Base-by-base conservation (phyloP, 2,888 invertebrate species). In the Cataglyphis livida region DNA sequence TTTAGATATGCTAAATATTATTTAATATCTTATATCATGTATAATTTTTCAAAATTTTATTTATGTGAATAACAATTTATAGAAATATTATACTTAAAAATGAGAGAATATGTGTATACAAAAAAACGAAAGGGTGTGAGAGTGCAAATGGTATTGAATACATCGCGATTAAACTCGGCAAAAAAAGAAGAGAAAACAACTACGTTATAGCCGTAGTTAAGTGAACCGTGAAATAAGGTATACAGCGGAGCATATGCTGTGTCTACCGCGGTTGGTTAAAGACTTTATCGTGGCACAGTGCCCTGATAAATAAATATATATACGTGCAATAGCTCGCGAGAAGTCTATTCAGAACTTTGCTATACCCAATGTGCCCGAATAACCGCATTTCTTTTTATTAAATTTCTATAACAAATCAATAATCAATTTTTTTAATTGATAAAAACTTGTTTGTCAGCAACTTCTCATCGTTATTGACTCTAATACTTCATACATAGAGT, bases 201-300 rank as follows among this genome's bases (percentile, higher is more conserved):
- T 10, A 70, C 15, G 38, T 78, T 78, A 41, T 41, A 38, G 41
- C n/a, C 32, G 18, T 48, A 57, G 9, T n/a, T 10, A 21, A 57
- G 41, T 54, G 15, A 78, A 78, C 4, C 32, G 28, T 41, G 21
- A 68, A 76, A n/a, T 41, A 28, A 15, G n/a, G 21, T 18, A 51
- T 35, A 35, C 18, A 48, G n/a, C 51, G 51, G 12, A 25, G 38
- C 21, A 38, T 18, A 4, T 62, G 38, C 38, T 18, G 6, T 12
- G 25, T 9, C 51, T 41, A n/a, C 44, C 25, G 18, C 25, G 25
- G 9, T 32, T 57, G 35, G 7, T 41, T 51, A 41, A 21, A 70
- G 21, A 57, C 15, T 70, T 15, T 10, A 25, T 41, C 15, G n/a
- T 38, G 48, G 35, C 48, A 70, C 32, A 57, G 54, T 57, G 28